These are phyloP conservation scores for Otocyon megalotis DNA, from an alignment of 2,113 vertebrate genomes.

Conservation along the genomic window DNA sequence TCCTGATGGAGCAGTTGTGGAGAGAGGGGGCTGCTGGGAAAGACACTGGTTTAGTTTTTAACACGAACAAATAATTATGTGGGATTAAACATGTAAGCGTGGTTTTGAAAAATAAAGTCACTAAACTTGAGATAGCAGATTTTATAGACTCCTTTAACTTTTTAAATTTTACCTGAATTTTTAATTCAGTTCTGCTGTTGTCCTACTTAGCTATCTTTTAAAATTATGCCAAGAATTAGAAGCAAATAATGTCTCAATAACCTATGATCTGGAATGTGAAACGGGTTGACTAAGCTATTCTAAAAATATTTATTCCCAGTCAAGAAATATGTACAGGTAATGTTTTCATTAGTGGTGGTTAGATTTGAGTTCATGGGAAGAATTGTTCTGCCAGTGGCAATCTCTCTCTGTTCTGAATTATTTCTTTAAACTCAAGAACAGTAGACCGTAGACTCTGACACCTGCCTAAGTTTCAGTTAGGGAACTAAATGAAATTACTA, in stretches of 20 bases:
- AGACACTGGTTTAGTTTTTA: neutral
- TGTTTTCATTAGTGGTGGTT: neutral
- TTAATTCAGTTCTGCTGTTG: neutral
- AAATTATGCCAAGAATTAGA: conserved; percentile 36
- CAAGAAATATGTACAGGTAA: conserved; percentile 53
- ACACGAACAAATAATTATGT: neutral
- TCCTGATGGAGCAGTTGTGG: neutral
- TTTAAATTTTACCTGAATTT: neutral
- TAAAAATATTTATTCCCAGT: conserved; percentile 55
- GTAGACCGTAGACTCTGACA: conserved; percentile 55
- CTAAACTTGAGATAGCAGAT: neutral
- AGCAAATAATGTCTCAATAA: conserved; percentile 34
- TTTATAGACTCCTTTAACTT: neutral
- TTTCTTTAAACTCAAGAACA: conserved; percentile 70
- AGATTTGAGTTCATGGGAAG: conserved; percentile 11
- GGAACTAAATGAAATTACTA: conserved; percentile 60
- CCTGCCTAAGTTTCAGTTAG: neutral
- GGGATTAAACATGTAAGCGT: neutral
- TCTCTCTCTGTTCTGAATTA: conserved; percentile 64
- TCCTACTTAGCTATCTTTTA: neutral
- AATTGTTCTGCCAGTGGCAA: neutral
- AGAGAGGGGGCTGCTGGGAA: neutral
- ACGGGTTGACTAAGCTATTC: conserved; percentile 50
- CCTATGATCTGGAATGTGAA: neutral
- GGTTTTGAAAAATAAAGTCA: conserved; percentile 14